These are phyloP conservation scores for Ceraclea dissimilis DNA, from an alignment of 2,888 invertebrate species.

Conservation along the genomic window DNA sequence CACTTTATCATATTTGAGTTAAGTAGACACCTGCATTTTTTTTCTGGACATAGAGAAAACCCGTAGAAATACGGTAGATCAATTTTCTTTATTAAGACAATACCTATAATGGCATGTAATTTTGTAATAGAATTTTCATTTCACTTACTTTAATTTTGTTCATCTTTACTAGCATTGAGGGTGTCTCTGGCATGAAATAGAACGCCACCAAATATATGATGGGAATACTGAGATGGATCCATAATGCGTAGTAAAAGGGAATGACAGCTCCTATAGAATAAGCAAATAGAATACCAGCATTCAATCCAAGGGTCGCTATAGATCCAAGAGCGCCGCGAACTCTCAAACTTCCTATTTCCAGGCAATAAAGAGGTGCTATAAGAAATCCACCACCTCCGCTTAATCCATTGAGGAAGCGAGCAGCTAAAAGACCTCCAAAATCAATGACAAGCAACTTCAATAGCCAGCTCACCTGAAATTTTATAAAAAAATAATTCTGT, in stretches of 20 bases:
- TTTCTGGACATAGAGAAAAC: no score
- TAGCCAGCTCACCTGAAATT: slow-evolving; percentile 19
- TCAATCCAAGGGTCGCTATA: slow-evolving; percentile 44
- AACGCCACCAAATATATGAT: slow-evolving; percentile 41
- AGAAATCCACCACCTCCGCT: slow-evolving; percentile 18
- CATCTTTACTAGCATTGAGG: slow-evolving; percentile 42
- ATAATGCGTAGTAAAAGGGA: slow-evolving; percentile 44
- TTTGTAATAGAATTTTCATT: no score
- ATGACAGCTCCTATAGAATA: slow-evolving; percentile 45
- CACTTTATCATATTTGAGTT: no score
- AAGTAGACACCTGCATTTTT: no score
- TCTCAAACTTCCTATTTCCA: slow-evolving; percentile 50
- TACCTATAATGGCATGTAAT: no score
- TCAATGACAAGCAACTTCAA: slow-evolving; percentile 7
- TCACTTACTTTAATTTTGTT: slow-evolving; percentile 37
- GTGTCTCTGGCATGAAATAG: slow-evolving; percentile 53
- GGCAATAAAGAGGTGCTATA: slow-evolving; percentile 40
- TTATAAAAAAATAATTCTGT: not conserved
- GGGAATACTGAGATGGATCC: slow-evolving; percentile 43
- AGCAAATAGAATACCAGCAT: slow-evolving; percentile 44
- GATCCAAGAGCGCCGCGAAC: slow-evolving; percentile 51
- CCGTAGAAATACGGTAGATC: no score
- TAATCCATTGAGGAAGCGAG: slow-evolving; percentile 15
- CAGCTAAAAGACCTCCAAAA: slow-evolving; percentile 4
- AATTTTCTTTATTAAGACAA: no score